A percentile compares a stretch with the other conserved stretches of the same genome.
phyloP scores from a whole-genome alignment of 2,888 invertebrate genomes.

The Tipula lateralis region DNA sequence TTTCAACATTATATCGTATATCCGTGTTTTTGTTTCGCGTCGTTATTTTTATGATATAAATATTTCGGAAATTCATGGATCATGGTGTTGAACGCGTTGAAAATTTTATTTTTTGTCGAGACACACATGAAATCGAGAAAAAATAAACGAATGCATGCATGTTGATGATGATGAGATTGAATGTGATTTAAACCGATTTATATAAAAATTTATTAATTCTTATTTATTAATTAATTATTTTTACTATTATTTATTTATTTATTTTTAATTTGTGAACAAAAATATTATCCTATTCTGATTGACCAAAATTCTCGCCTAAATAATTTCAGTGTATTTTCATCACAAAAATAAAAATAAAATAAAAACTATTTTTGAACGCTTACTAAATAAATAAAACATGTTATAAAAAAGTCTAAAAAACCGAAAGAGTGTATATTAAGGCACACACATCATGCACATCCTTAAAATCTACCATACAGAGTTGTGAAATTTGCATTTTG shows the following conservation, averaged over 20 bases:
- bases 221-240: not conserved
- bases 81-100: not conserved
- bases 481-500: slow-evolving; percentile 24
- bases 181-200: not conserved
- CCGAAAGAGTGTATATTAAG: slow-evolving; percentile 25
- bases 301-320: slow-evolving; percentile 40
- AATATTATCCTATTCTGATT: slow-evolving; percentile 35
- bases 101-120: not conserved
- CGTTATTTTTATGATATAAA: not conserved
- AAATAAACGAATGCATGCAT: not conserved
- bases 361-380: slow-evolving; percentile 35
- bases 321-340: slow-evolving; percentile 39
- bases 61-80: not conserved
- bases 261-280: not conserved
- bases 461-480: not conserved
- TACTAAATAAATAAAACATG: slow-evolving; percentile 20
- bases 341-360: not conserved
- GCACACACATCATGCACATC: slow-evolving; percentile 14
- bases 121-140: not conserved
- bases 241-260: slow-evolving; percentile 25
- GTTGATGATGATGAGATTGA: not conserved
- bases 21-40: not conserved
- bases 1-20: slow-evolving; percentile 4
- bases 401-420: not conserved
- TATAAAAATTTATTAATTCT: not conserved